Conservation (phyloP, 1,140 invertebrate genomes). For the Ladona fulva region DNA sequence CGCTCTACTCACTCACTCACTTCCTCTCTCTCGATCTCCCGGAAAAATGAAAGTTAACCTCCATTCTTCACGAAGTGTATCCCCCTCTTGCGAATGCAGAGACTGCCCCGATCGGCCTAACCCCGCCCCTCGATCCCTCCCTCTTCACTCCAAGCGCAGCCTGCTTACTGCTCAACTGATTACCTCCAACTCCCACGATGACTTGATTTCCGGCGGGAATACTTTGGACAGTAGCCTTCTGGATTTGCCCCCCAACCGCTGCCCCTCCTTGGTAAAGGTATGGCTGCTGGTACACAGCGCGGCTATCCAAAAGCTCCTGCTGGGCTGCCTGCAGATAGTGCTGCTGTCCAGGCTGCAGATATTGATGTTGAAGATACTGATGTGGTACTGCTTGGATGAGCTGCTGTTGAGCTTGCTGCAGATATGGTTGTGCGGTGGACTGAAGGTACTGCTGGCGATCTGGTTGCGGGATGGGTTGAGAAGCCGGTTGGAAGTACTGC, state of each 20-base stretch:
- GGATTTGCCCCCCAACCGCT: not conserved
- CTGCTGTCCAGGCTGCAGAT: not conserved
- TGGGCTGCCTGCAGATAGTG: not conserved
- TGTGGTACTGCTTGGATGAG: not conserved
- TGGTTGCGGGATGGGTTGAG: too few relatives aligned
- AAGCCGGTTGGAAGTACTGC: too few relatives aligned
- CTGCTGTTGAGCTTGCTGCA: not conserved
- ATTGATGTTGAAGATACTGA: not conserved
- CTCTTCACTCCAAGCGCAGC: not conserved
- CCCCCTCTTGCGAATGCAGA: not conserved
- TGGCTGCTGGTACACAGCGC: not conserved
- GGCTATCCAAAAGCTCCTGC: not conserved
- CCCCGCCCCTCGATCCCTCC: not conserved
- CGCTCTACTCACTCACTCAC: not conserved
- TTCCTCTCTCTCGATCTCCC: not conserved
- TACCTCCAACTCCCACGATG: not conserved
- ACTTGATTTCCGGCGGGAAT: not conserved
- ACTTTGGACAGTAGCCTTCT: not conserved
- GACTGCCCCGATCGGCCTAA: not conserved
- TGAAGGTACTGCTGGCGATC: too few relatives aligned
- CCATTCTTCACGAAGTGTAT: not conserved
- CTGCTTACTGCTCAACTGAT: not conserved
- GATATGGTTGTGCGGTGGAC: not conserved
- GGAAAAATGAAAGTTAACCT: slow-evolving; percentile 3
- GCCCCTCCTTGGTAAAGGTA: not conserved